Evolutionary conservation across 2,888 invertebrate species (phyloP), one percentile per base, ranked within the genome.

Genomic region (Lasioglossum leucozonium): DNA sequence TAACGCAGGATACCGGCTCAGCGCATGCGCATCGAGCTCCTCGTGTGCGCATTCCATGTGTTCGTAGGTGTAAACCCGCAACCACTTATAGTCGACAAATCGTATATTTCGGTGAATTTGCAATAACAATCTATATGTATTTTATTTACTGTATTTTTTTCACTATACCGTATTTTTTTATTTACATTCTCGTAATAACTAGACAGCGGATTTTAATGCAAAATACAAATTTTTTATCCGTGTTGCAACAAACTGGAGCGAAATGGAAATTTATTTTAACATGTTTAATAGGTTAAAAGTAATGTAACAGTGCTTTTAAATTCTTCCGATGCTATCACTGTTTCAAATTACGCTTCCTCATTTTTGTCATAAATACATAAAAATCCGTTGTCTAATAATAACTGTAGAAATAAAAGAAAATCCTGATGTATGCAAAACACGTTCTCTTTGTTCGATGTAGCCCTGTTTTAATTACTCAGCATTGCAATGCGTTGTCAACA

Each of bases 41-140:
- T 51, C 22, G 8, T 51, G 22, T 40, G 44, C 37, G 37, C 16
- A 42, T 72, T 22, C 30, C 22, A 4, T 37, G 55, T 55, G 22
- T 81, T 22, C 40, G 65, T 55, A 72, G 62, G 55, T 55, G 30
- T 71, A 81, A 47, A 82, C 11, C 79, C 65, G 82, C 82, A 83
- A 73, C 73, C 72, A 82, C 77, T 83, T 82, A 82, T 83, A 82
- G 76, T 30, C 58, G 8, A 47, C 44, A 51, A 83, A 69, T 81
- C n/a, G 34, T 51, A 77, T 47, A 22, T 11, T 18, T 77, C n/a
- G 58, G 40, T n/a, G 67, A n/a, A 40, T 40, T 69, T 65, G 5
- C n/a, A 13, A 37, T n/a, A 1, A 40, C 1, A 13, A 69, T 40
- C 11, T n/a, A 22, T 22, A n/a, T 4, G n/a, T n/a, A n/a, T n/a